Percentiles rank a stretch among this genome's conserved stretches.
phyloP scores from a whole-genome alignment of 2,888 invertebrate genomes.

The Gerris lacustris region DNA sequence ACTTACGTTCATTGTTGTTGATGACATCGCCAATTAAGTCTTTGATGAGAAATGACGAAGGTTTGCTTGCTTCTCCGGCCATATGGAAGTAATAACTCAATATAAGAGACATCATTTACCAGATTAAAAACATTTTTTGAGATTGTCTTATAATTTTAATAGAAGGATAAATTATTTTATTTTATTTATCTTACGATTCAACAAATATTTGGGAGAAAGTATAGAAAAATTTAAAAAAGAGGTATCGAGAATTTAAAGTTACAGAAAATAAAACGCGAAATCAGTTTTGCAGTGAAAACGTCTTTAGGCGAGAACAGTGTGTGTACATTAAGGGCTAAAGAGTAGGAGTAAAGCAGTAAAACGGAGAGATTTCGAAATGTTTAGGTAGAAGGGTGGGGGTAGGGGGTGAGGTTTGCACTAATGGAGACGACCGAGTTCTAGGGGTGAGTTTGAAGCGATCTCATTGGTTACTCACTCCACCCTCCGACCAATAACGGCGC shows the following conservation, averaged over 20 bases:
- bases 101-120: background rate
- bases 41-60: slow-evolving; percentile 62
- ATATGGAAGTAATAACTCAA: background rate
- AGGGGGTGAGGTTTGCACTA: too few relatives aligned
- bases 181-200: background rate
- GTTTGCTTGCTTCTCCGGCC: slow-evolving; percentile 17
- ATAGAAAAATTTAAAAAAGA: background rate
- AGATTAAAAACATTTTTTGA: background rate
- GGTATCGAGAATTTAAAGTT: background rate
- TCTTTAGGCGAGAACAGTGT: background rate
- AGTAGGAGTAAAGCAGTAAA: background rate
- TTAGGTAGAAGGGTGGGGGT: too few relatives aligned
- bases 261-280: too few relatives aligned
- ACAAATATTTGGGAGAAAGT: too few relatives aligned
- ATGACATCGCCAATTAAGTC: slow-evolving; percentile 70
- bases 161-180: background rate
- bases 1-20: slow-evolving; percentile 42
- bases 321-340: background rate
- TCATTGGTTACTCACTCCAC: too few relatives aligned
- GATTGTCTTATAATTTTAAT: background rate
- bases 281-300: too few relatives aligned
- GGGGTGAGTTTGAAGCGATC: too few relatives aligned
- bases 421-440: too few relatives aligned
- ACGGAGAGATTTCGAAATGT: too few relatives aligned
- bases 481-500: too few relatives aligned